These are phyloP conservation scores for Phalloptychus januarius DNA, from an alignment of 2,797 vertebrate species.

Conservation along the genomic window DNA sequence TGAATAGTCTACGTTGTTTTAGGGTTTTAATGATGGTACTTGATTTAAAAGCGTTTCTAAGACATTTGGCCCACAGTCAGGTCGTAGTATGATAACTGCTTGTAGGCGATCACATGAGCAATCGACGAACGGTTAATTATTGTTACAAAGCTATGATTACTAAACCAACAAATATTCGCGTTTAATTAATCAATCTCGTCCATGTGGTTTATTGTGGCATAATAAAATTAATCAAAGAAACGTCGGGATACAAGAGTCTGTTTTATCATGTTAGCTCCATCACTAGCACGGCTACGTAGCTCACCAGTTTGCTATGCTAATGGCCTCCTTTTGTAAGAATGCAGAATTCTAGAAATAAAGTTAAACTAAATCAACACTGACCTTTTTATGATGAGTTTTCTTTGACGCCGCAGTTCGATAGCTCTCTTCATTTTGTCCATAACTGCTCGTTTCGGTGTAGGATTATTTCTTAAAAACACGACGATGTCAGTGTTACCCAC, in stretches of 20 bases:
- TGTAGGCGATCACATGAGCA: neutral
- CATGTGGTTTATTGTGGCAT: rapidly evolving
- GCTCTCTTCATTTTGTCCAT: constrained; percentile 73
- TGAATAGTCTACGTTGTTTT: too few relatives aligned
- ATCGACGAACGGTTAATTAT: neutral
- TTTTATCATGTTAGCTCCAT: constrained; percentile 8
- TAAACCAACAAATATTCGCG: rapidly evolving
- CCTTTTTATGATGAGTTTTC: constrained; percentile 80
- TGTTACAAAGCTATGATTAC: neutral
- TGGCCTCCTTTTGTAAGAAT: constrained; percentile 3
- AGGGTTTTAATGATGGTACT: too few relatives aligned
- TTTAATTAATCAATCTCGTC: neutral
- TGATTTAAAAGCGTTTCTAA: neutral
- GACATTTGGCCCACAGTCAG: neutral
- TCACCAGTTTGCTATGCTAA: constrained; percentile 15
- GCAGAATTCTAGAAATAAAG: neutral
- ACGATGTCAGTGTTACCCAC: neutral
- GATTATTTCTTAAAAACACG: constrained; percentile 23
- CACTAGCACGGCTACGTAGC: neutral
- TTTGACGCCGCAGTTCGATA: constrained; percentile 63
- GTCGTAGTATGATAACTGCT: neutral
- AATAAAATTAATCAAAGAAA: rapidly evolving
- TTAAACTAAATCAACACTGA: constrained; percentile 36
- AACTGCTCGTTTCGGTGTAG: constrained; percentile 29
- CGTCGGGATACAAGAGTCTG: neutral